These are phyloP conservation scores for Dastarcus helophoroides DNA, from an alignment of 2,888 invertebrate genomes.

Conservation along the genomic window DNA sequence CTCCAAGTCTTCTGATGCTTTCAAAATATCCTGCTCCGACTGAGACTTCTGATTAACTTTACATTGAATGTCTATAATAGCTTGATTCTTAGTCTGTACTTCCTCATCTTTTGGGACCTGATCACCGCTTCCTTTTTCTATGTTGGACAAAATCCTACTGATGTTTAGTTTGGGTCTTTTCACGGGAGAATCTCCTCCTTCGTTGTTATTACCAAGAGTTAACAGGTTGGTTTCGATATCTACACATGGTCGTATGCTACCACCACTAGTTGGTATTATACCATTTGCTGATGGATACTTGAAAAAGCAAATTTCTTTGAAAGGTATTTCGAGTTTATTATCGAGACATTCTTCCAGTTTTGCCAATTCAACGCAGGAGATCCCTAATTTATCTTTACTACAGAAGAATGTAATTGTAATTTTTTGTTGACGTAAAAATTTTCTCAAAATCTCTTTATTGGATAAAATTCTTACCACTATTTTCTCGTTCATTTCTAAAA, in stretches of 20 bases:
- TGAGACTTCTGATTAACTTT: slow-evolving; percentile 3
- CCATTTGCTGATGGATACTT: slow-evolving; percentile 24
- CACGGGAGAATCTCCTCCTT: slow-evolving; percentile 5
- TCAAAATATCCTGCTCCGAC: slow-evolving; percentile 2
- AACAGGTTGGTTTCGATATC: slow-evolving; percentile 19
- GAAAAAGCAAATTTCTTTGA: slow-evolving; percentile 21
- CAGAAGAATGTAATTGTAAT: slow-evolving; percentile 26
- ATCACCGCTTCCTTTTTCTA: slow-evolving; percentile 9
- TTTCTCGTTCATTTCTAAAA: slow-evolving; percentile 29
- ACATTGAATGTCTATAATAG: too few relatives aligned
- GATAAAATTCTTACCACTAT: slow-evolving; percentile 28
- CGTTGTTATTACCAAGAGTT: slow-evolving; percentile 5
- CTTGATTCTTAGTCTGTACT: background rate
- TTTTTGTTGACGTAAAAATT: slow-evolving; percentile 26
- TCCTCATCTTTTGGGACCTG: slow-evolving; percentile 2
- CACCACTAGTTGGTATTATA: slow-evolving; percentile 20
- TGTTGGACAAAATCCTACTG: slow-evolving; percentile 6
- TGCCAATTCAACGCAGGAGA: slow-evolving; percentile 22
- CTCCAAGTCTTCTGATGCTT: background rate
- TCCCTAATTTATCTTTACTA: slow-evolving; percentile 26
- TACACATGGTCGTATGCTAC: slow-evolving; percentile 23
- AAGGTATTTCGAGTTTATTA: slow-evolving; percentile 6
- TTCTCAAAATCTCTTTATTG: slow-evolving; percentile 20
- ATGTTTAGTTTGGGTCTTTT: slow-evolving; percentile 3
- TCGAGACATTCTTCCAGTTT: slow-evolving; percentile 7